phyloP scores from a whole-genome alignment of 2,113 vertebrate species.

The human region GRCh38 chr2:57874001-57874500 shows the following conservation, averaged over 20 bases:
- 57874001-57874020: neutral
- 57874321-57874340: neutral
- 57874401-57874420: neutral
- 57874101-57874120: slow-evolving; percentile 59
- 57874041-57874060: slow-evolving; percentile 52
- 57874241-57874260: slow-evolving; percentile 41
- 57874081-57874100: slow-evolving; percentile 61
- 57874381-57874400: neutral
- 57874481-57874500: neutral
- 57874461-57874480: neutral
- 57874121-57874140: slow-evolving; percentile 50
- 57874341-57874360: neutral
- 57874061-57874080: slow-evolving; percentile 50
- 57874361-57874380: neutral
- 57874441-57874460: neutral
- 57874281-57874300: slow-evolving; percentile 35
- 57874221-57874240: slow-evolving; percentile 60
- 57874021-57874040: slow-evolving; percentile 42
- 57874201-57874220: slow-evolving; percentile 56
- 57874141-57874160: slow-evolving; percentile 45
- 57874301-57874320: slow-evolving; percentile 18
- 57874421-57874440: neutral
- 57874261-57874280: slow-evolving; percentile 50
- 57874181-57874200: slow-evolving; percentile 56
- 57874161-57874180: slow-evolving; percentile 62